Base-by-base conservation (phyloP, 2,888 invertebrate genomes). In the Lepidochitona cinerea region DNA sequence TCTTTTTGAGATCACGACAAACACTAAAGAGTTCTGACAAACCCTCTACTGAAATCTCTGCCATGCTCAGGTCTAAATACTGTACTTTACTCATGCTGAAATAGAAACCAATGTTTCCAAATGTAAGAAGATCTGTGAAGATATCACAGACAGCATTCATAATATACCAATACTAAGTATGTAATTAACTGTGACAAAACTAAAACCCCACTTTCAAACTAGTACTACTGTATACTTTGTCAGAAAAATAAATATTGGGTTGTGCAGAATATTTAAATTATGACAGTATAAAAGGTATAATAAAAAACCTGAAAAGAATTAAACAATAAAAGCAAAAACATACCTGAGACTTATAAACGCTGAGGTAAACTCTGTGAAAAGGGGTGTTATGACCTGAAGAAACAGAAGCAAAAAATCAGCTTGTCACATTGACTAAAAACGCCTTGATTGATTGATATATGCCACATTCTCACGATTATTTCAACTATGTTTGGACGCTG, bases 21-120 rank as follows among this genome's bases (percentile, higher is more conserved):
- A 93, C 92, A 0, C 91, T 90, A 41, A 97, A 92, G n/a, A 94
- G 80, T 59, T 89, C 82, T 59, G 86, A 87, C 36, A 91, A 76
- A 5, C 84, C 81, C 49, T 78, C 70, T 18, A 91, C 83, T 23
- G 94, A 93, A 37, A 96, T 92, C 0, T 93, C 92, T 0, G 94
- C 93, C 94, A 97, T 95, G 87, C 96, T 96, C 14, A 97, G 92
- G 90, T 97, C 97, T 76, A 97, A 91, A 90, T 94, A 96, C 85
- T 96, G 94, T n/a, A 97, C 65, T 65, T 65, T 65, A 32, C 36
- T 9, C 33, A 65, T 33, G 7, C 65, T 54, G 36, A 9, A 32
- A 23, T n/a, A n/a, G n/a, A n/a, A n/a, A n/a, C n/a, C n/a, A n/a
- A n/a, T n/a, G n/a, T n/a, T n/a, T n/a, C n/a, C n/a, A n/a, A n/a